These are phyloP conservation scores for Cotesia vestalis DNA, from an alignment of 1,140 invertebrate species.

Conservation along the genomic window DNA sequence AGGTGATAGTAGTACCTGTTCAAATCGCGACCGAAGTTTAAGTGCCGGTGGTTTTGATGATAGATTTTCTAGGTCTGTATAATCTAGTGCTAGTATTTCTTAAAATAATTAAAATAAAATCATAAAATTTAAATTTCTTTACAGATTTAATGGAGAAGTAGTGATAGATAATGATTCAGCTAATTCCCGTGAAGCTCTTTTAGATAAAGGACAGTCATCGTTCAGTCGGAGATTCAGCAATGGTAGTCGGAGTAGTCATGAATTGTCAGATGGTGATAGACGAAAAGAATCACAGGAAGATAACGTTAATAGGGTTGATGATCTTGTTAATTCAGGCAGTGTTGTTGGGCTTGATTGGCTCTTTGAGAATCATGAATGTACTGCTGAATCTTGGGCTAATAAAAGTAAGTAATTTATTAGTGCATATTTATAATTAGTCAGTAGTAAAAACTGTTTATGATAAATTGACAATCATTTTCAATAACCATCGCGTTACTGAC, in stretches of 20 bases:
- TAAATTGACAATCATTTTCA: conserved; percentile 7
- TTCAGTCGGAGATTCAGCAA: conserved; percentile 59
- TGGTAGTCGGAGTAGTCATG: conserved; percentile 61
- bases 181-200: conserved; percentile 60
- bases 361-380: conserved; percentile 64
- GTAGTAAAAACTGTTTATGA: not conserved
- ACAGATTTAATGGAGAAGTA: conserved; percentile 57
- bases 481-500: not conserved
- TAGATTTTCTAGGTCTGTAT: conserved; percentile 55
- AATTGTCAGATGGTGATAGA: conserved; percentile 57
- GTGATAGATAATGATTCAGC: conserved; percentile 57
- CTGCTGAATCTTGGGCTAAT: conserved; percentile 59
- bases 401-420: conserved; percentile 58
- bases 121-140: not conserved
- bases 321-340: conserved; percentile 56
- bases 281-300: conserved; percentile 50
- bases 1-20: conserved; percentile 46
- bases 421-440: not conserved
- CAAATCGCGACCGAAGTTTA: conserved; percentile 55
- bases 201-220: conserved; percentile 54
- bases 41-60: conserved; percentile 56
- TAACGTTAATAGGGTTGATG: conserved; percentile 53
- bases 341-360: conserved; percentile 67
- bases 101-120: too few relatives aligned
- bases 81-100: too few relatives aligned